Conservation (phyloP, 2,888 invertebrate genomes). For the Microctonus hyperodae region DNA sequence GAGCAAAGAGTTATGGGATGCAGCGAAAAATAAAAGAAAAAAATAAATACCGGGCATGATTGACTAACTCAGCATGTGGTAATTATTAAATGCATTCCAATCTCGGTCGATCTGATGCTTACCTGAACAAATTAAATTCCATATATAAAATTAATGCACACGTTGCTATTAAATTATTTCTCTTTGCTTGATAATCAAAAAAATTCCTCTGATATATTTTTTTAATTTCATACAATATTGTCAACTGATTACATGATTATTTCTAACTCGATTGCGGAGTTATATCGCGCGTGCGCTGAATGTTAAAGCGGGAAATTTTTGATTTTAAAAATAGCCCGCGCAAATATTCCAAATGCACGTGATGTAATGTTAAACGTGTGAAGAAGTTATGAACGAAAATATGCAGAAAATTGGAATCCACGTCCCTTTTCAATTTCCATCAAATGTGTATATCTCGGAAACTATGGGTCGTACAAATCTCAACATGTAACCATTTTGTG, state of each 20-base stretch:
- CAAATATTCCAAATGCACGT: not conserved
- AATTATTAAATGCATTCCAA: constrained; percentile 1
- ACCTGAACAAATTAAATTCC: constrained; percentile 7
- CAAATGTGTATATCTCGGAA: too few relatives aligned
- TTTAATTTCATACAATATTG: not conserved
- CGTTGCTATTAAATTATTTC: not conserved
- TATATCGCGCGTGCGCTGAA: constrained; percentile 6
- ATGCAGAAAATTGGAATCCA: too few relatives aligned
- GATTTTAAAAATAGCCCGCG: constrained; percentile 1
- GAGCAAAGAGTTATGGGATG: not conserved
- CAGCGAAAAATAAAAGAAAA: not conserved
- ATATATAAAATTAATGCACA: not conserved
- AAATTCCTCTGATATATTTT: not conserved
- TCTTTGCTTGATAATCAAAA: not conserved
- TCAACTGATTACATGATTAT: not conserved
- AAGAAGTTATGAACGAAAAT: too few relatives aligned
- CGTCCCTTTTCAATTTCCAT: too few relatives aligned
- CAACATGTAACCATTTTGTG: too few relatives aligned
- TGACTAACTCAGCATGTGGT: not conserved
- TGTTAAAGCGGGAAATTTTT: not conserved
- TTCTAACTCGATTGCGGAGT: not conserved
- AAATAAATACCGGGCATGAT: constrained; percentile 4
- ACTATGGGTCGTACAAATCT: too few relatives aligned
- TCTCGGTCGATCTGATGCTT: not conserved
- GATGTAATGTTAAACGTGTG: not conserved